Evolutionary conservation across 2,113 vertebrate species (phyloP).

Genomic region (Copsychus sechellarum): DNA sequence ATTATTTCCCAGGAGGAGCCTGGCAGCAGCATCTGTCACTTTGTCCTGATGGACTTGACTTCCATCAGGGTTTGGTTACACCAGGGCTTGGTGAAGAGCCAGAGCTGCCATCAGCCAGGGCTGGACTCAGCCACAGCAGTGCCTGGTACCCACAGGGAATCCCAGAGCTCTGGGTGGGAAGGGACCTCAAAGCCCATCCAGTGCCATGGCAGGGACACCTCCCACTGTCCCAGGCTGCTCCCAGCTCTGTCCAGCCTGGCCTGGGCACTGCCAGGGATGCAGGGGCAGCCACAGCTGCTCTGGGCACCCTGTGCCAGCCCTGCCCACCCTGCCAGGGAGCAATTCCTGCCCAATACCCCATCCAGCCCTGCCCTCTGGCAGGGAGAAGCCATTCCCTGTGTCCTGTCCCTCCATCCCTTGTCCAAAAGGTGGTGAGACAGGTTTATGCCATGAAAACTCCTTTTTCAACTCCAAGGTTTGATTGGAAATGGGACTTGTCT

Average conservation of each 20-base stretch:
- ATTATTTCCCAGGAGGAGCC: neutral
- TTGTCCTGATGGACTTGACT: neutral
- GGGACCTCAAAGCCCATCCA: accelerated
- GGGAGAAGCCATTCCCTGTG: neutral
- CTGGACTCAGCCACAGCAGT: neutral
- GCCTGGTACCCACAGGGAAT: neutral
- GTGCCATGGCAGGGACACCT: neutral
- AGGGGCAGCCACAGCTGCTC: neutral
- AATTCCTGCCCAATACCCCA: neutral
- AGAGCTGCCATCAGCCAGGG: neutral
- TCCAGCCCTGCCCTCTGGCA: neutral
- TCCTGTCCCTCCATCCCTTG: neutral
- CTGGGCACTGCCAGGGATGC: neutral
- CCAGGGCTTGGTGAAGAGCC: neutral
- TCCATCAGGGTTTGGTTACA: neutral
- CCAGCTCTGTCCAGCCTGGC: accelerated
- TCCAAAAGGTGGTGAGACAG: neutral
- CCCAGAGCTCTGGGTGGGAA: neutral
- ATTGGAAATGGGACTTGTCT: neutral
- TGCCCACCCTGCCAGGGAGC: accelerated
- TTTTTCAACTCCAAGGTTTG: neutral
- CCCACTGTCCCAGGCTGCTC: neutral
- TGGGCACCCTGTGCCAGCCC: neutral
- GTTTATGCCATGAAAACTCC: neutral
- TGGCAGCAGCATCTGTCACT: neutral